A percentile compares a stretch with the other conserved stretches of the same genome.
These are phyloP conservation scores for Lamellibrachia satsuma DNA, from an alignment of 2,888 invertebrate genomes.

Conservation along the genomic window DNA sequence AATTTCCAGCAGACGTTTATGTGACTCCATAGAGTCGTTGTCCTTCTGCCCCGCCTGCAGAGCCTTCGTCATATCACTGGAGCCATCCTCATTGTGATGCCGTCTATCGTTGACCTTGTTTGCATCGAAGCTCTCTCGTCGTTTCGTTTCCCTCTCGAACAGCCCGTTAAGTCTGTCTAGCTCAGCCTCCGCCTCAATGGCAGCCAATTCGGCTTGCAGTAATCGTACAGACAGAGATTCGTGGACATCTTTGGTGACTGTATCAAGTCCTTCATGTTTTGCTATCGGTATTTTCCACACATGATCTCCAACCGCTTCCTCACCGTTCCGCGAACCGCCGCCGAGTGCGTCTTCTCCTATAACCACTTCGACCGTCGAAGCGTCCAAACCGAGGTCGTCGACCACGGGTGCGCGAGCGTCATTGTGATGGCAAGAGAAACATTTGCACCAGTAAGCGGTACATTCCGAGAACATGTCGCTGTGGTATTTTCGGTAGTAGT, in stretches of 20 bases:
- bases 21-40: neutral
- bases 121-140: neutral
- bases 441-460: neutral
- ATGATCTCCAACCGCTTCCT: neutral
- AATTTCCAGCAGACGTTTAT: neutral
- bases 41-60: neutral
- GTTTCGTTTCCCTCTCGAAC: neutral
- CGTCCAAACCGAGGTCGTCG: neutral
- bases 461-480: neutral
- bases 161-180: neutral
- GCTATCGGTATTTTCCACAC: neutral
- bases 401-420: neutral
- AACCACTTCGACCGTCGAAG: neutral
- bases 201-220: slow-evolving; percentile 8
- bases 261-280: neutral
- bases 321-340: neutral
- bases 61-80: neutral
- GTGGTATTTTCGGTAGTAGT: slow-evolving; percentile 12
- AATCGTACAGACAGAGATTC: neutral
- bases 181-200: neutral
- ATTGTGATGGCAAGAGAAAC: neutral
- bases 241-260: neutral
- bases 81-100: neutral
- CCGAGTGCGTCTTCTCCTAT: neutral
- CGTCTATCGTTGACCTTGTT: neutral